Conservation (phyloP, 35 echinoderm and acorn worm species). For the Apostichopus californicus region DNA sequence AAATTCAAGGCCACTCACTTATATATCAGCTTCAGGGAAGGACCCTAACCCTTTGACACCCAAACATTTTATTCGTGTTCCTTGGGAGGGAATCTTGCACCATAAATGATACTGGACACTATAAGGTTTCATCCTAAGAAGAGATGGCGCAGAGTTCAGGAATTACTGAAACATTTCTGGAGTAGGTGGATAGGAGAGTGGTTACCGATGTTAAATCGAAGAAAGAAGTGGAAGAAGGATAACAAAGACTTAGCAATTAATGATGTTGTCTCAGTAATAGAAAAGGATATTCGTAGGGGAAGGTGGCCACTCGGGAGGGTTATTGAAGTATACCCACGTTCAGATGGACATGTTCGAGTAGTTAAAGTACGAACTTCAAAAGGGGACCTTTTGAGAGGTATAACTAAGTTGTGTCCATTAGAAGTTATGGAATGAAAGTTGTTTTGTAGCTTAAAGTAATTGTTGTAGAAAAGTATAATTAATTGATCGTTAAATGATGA, state of each 20-base stretch:
- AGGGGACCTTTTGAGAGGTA: not conserved
- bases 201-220: slow-evolving; percentile 9
- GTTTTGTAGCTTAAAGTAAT: no score
- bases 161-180: slow-evolving; percentile 20
- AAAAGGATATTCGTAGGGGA: slow-evolving; percentile 22
- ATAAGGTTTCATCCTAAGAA: not conserved
- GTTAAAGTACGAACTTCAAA: not conserved
- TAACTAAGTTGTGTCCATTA: slow-evolving; percentile 18
- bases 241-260: not conserved
- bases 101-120: not conserved
- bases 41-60: slow-evolving; percentile 3
- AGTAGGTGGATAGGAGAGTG: slow-evolving; percentile 6
- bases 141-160: slow-evolving; percentile 28
- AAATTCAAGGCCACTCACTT: slow-evolving; percentile 11
- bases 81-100: not conserved
- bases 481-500: no score
- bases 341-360: slow-evolving; percentile 25
- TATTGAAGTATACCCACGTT: slow-evolving; percentile 30
- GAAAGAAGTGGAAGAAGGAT: slow-evolving; percentile 25
- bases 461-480: no score
- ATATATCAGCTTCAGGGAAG: not conserved
- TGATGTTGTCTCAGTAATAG: slow-evolving; percentile 23
- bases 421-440: slow-evolving; percentile 16
- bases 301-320: slow-evolving; percentile 31
- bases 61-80: slow-evolving; percentile 23